Conservation (phyloP, 2,797 vertebrate species). For the Helicolenus hilgendorfi region DNA sequence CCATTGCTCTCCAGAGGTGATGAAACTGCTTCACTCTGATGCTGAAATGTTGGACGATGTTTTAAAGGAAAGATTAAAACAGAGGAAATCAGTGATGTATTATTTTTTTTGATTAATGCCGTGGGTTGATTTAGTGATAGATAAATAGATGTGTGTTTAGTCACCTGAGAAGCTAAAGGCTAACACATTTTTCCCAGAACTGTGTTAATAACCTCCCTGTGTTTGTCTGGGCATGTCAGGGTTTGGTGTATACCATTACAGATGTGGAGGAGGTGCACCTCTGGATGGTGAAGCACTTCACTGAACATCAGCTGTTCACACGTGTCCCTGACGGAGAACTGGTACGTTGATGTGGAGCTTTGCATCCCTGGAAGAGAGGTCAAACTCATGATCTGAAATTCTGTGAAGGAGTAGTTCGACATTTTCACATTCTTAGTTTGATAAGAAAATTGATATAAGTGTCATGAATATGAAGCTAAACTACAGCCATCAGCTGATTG, state of each 20-base stretch:
- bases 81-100: not conserved
- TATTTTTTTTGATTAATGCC: not conserved
- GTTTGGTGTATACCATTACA: conserved; percentile 95
- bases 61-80: not conserved
- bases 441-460: not conserved
- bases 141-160: not conserved
- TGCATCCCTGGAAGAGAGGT: not conserved
- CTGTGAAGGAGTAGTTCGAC: not conserved
- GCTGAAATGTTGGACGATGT: conserved; percentile 11
- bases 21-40: conserved; percentile 34
- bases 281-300: conserved; percentile 96
- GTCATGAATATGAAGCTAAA: not conserved
- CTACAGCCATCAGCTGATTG: not conserved
- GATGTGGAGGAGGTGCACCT: conserved; percentile 95
- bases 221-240: conserved; percentile 83
- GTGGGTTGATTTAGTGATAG: not conserved
- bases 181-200: not conserved
- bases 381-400: not conserved
- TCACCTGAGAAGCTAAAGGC: not conserved
- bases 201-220: conserved; percentile 43
- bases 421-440: not conserved
- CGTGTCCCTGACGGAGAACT: conserved; percentile 90
- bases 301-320: conserved; percentile 93
- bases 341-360: conserved; percentile 80
- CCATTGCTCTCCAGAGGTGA: conserved; percentile 52